Evolutionary conservation across 2,113 vertebrate genomes (phyloP).

Genomic region (Ia io): DNA sequence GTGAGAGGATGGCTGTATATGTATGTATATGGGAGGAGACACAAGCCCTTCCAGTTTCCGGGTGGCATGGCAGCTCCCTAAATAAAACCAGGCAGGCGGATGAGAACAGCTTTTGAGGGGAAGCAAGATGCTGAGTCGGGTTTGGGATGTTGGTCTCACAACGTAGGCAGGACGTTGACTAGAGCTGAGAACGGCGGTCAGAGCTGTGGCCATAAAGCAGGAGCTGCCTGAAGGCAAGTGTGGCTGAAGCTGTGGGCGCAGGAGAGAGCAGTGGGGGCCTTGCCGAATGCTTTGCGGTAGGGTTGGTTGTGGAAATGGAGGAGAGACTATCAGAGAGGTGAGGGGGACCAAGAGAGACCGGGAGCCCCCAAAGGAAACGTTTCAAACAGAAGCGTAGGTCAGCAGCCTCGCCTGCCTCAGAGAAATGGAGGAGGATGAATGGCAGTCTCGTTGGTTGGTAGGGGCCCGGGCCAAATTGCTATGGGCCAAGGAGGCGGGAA

Average conservation of each 20-base stretch:
- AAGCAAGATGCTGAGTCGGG: not conserved
- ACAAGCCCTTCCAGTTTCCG: not conserved
- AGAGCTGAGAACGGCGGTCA: not conserved
- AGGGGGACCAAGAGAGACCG: not conserved
- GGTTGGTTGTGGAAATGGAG: not conserved
- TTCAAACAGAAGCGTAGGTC: not conserved
- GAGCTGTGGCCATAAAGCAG: not conserved
- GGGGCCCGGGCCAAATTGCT: not conserved
- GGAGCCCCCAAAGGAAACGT: not conserved
- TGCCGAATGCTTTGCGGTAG: not conserved
- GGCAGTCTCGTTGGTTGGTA: not conserved
- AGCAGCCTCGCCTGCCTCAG: not conserved
- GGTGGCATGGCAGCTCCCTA: not conserved
- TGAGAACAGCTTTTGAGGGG: not conserved
- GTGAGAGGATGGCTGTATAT: not conserved
- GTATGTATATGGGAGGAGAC: not conserved
- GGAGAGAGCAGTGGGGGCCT: not conserved
- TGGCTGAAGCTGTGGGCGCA: not conserved
- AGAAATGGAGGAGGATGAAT: not conserved
- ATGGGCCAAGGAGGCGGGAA: not conserved
- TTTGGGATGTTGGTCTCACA: not conserved
- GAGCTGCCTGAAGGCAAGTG: not conserved
- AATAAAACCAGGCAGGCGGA: not conserved
- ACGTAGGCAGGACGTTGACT: not conserved
- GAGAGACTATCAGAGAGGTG: not conserved